Percentiles rank a stretch among this genome's conserved stretches.
Conservation (phyloP, 2,113 vertebrate genomes). For the Mus spicilegus region DNA sequence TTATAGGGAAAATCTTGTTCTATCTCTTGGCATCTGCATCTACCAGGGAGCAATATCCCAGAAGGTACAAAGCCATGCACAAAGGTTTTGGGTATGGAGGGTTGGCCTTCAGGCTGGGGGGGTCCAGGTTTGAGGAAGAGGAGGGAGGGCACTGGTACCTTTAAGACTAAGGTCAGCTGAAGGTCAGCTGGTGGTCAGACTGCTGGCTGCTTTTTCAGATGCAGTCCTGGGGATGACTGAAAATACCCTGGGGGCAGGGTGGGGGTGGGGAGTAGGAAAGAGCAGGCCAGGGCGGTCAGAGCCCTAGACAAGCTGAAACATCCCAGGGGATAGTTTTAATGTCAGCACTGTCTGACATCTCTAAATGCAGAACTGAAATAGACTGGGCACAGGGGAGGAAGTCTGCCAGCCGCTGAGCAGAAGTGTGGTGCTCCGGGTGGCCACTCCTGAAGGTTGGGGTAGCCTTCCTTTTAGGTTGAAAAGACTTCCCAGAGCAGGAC, state of each 20-base stretch:
- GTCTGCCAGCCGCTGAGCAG: accelerated
- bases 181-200: neutral
- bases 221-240: neutral
- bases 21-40: accelerated
- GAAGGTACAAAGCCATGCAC: neutral
- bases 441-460: neutral
- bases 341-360: constrained; percentile 53
- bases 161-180: neutral
- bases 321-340: constrained; percentile 31
- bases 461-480: neutral
- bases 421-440: neutral
- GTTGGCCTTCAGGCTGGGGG: neutral
- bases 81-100: neutral
- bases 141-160: neutral
- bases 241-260: neutral
- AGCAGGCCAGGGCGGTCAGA: neutral
- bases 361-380: constrained; percentile 71
- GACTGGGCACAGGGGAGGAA: constrained; percentile 41
- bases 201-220: neutral
- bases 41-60: accelerated
- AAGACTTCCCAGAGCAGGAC: neutral
- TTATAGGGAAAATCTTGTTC: neutral
- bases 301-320: neutral
- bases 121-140: neutral
- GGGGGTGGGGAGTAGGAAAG: no score